Percentiles rank a stretch among this genome's conserved stretches.
These are phyloP conservation scores for Entomobrya proxima DNA, from an alignment of 2,888 invertebrate genomes.

Conservation along the genomic window DNA sequence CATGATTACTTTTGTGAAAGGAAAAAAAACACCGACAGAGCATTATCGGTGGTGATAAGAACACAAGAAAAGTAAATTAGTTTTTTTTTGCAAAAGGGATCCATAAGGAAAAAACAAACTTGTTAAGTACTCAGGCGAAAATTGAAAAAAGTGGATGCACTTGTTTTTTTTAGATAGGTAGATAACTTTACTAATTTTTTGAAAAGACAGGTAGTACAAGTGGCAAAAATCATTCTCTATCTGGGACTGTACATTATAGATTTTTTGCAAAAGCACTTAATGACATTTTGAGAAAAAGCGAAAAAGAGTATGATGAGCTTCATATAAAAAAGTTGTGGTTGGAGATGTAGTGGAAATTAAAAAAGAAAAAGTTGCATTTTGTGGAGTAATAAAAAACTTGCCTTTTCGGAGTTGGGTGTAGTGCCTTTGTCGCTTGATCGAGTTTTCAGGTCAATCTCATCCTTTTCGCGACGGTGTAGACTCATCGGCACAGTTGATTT, in stretches of 20 bases:
- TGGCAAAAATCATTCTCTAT: not conserved
- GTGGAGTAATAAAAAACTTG: constrained; percentile 52
- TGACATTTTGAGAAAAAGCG: not conserved
- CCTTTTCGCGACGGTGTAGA: constrained; percentile 52
- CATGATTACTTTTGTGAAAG: not conserved
- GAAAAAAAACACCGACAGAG: not conserved
- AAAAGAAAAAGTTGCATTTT: constrained; percentile 29
- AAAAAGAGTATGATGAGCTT: not conserved
- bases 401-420: constrained; percentile 69
- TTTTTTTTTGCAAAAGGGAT: not conserved
- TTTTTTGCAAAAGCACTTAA: constrained; percentile 11
- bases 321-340: not conserved
- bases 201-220: constrained; percentile 37
- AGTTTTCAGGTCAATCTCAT: constrained; percentile 69
- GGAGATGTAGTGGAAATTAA: too few species aligned
- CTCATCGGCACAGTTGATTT: constrained; percentile 62
- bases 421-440: constrained; percentile 69
- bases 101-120: constrained; percentile 14
- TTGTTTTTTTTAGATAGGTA: constrained; percentile 13
- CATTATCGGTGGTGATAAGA: not conserved
- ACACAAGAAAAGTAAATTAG: not conserved
- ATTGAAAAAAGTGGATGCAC: constrained; percentile 19
- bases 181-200: constrained; percentile 3
- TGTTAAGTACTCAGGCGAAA: not conserved
- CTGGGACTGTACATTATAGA: constrained; percentile 19